Base-by-base conservation (phyloP, 2,113 vertebrate species). In the Campylorhamphus procurvoides region DNA sequence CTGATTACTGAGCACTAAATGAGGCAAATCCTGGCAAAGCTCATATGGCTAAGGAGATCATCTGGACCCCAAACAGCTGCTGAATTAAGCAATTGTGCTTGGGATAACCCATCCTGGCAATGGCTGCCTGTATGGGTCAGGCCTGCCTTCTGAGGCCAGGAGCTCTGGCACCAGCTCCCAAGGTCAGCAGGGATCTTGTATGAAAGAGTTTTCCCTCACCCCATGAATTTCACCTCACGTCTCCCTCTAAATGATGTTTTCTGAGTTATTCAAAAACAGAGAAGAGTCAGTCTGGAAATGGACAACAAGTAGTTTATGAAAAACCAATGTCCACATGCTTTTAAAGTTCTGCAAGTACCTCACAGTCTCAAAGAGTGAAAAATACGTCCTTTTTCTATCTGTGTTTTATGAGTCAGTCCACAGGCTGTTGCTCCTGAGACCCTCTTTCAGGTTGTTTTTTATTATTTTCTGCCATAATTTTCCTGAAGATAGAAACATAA, bases 1-100 rank as follows among this genome's bases (percentile, higher is more conserved):
- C 31, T 84, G 66, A 86, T 83, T 83, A 40, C 28, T 56, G 71
- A 67, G 16, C 56, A 69, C 15, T 73, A 92, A 86, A 95, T 94
- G 37, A 95, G 59, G 46, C 53, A 88, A 90, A 64, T 73, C 83
- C 18, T 75, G 35, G 27, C 29, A 91, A 35, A 85, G 23, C 5
- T 85, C 11, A 42, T 40, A 31, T 16, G 20, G 20, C 39, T 82
- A 8, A 29, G 33, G 27, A 93, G 44, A 46, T 85, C 37, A 67
- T 56, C 25, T 47, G 37, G 44, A 81, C 9, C 44, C 46, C 52
- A 73, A 63, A 80, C 55, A 84, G 33, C 83, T 84, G 44, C 27
- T 49, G 49, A 87, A 67, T 71, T 62, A 91, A 66, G 78, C 4
- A 69, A 6, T n/a, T 59, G 33, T 82, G 58, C 31, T 24, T 1